Evolutionary conservation across 1,140 invertebrate species (phyloP).

Genomic region (Brachionus calyciflorus): DNA sequence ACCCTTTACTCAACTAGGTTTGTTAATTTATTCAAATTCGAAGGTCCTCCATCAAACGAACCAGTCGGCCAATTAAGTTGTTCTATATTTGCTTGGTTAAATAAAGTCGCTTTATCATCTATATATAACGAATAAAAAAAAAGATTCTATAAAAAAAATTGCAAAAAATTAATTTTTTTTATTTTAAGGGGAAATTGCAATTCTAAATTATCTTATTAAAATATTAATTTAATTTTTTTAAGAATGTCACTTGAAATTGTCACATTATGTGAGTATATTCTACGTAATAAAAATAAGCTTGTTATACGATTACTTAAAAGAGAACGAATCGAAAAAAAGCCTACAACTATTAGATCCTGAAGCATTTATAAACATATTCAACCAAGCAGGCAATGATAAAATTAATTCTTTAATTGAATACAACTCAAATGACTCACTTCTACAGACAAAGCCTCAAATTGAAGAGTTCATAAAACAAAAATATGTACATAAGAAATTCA

Average conservation of each 20-base stretch:
- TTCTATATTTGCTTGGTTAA: no score
- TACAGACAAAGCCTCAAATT: not conserved
- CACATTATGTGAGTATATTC: not conserved
- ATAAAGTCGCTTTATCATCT: no score
- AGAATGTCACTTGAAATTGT: conserved; percentile 21
- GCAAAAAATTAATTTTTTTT: no score
- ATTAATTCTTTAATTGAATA: conserved; percentile 39
- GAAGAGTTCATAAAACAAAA: conserved; percentile 21
- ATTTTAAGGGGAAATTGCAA: no score
- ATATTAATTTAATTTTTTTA: not conserved
- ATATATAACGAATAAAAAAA: no score
- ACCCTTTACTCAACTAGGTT: no score
- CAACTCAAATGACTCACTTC: not conserved
- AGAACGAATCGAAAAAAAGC: not conserved
- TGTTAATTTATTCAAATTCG: no score
- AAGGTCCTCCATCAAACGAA: no score
- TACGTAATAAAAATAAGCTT: conserved; percentile 14
- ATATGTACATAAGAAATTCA: conserved; percentile 6
- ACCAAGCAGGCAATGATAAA: conserved; percentile 39
- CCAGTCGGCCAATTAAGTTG: no score
- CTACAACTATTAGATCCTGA: not conserved
- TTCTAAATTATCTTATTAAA: no score
- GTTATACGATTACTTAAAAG: not conserved
- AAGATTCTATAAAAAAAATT: no score
- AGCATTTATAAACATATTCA: not conserved